Conservation (phyloP, 1,140 invertebrate species). For the Lysiphlebus fabarum region DNA sequence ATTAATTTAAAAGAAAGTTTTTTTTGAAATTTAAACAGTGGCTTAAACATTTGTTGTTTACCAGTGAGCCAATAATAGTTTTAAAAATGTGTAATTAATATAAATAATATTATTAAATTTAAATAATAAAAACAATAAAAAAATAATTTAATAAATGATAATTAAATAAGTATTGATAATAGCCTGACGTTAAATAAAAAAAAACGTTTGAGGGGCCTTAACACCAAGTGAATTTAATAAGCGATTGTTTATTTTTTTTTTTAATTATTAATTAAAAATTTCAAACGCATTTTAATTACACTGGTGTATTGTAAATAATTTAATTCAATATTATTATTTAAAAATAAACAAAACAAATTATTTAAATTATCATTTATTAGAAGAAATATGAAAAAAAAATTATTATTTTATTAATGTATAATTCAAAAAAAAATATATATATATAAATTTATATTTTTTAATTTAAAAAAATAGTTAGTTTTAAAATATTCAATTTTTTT, state of each 20-base stretch:
- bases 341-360: too few species aligned
- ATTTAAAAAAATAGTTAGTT: too few species aligned
- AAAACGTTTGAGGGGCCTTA: constrained; percentile 40
- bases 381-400: not conserved
- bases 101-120: constrained; percentile 20
- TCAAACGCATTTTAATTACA: constrained; percentile 27
- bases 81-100: constrained; percentile 19
- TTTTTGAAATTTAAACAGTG: too few species aligned
- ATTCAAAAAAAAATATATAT: too few species aligned
- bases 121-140: constrained; percentile 12
- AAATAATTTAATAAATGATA: constrained; percentile 5
- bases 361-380: not conserved
- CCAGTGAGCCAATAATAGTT: constrained; percentile 11
- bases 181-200: constrained; percentile 16
- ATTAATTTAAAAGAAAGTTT: too few species aligned
- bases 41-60: constrained; percentile 4
- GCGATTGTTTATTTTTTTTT: constrained; percentile 28
- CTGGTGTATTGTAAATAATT: constrained; percentile 34
- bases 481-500: too few species aligned
- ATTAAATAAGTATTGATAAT: constrained; percentile 10
- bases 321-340: constrained; percentile 19
- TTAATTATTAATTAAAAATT: constrained; percentile 28
- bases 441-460: too few species aligned
- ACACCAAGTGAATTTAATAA: constrained; percentile 33
- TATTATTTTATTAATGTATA: too few species aligned